Conservation (phyloP, 2,888 invertebrate genomes). For the Chorisops tibialis region DNA sequence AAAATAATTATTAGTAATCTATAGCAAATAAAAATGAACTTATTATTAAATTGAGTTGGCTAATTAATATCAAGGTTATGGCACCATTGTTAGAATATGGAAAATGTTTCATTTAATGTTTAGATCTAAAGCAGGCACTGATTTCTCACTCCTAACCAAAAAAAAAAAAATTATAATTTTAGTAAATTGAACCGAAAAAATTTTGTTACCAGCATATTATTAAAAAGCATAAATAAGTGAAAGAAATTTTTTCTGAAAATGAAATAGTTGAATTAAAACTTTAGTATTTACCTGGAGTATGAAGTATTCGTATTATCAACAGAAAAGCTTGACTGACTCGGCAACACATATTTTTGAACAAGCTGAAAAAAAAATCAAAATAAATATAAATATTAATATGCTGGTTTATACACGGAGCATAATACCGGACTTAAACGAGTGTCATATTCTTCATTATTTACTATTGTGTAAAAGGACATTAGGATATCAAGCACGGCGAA, state of each 20-base stretch:
- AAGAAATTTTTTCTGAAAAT: background rate
- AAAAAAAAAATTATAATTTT: background rate
- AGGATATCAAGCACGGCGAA: no score
- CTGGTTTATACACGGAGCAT: no score
- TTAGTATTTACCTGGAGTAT: conserved; percentile 58
- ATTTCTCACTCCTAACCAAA: conserved; percentile 16
- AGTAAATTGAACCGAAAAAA: background rate
- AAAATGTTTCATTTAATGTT: background rate
- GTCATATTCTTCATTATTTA: no score
- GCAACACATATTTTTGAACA: conserved; percentile 59
- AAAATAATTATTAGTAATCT: no score
- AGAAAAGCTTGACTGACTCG: conserved; percentile 55
- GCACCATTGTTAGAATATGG: no score
- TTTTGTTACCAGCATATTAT: background rate
- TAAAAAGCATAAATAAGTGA: background rate
- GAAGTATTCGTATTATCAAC: conserved; percentile 55
- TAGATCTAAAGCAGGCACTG: background rate
- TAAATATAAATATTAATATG: no score
- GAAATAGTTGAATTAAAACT: background rate
- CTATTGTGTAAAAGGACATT: no score
- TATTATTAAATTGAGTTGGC: no score
- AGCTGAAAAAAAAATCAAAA: conserved; percentile 52
- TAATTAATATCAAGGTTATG: no score
- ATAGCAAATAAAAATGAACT: no score
- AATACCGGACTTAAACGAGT: no score